Evolutionary conservation across 2,113 vertebrate genomes (phyloP).

Genomic region (Microcebus griseorufus): DNA sequence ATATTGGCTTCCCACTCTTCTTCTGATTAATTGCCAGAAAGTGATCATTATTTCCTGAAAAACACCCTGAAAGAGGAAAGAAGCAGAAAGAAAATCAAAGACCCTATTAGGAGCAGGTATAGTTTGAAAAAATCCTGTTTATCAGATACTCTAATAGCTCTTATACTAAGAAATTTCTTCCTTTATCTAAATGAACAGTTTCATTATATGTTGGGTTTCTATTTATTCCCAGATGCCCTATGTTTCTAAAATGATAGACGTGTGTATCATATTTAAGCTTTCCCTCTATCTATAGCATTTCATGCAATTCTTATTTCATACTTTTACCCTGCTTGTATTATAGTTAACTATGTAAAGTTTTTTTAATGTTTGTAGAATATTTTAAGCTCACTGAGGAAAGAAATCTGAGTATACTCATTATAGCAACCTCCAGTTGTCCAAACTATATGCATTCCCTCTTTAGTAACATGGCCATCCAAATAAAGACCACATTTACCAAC

Average conservation of each 20-base stretch:
- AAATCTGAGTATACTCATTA: not conserved
- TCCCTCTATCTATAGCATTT: not conserved
- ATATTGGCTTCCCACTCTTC: slow-evolving; percentile 84
- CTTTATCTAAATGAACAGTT: not conserved
- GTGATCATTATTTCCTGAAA: slow-evolving; percentile 85
- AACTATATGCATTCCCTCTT: not conserved
- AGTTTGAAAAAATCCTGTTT: not conserved
- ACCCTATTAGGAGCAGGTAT: slow-evolving; percentile 14
- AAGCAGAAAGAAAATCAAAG: slow-evolving; percentile 60
- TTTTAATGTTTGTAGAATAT: not conserved
- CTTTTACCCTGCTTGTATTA: not conserved
- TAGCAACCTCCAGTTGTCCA: not conserved
- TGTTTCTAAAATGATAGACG: slow-evolving; percentile 20
- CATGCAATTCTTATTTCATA: not conserved
- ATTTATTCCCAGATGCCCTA: not conserved
- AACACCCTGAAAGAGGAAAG: slow-evolving; percentile 82
- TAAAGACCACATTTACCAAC: not conserved
- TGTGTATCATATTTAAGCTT: not conserved
- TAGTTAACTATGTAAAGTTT: not conserved
- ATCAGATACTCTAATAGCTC: not conserved
- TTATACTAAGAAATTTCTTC: not conserved
- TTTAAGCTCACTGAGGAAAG: not conserved
- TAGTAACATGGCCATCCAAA: not conserved
- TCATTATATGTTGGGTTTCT: not conserved
- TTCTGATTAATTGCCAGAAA: slow-evolving; percentile 83